phyloP scores from a whole-genome alignment of 2,113 vertebrate genomes.

The Axis porcinus region DNA sequence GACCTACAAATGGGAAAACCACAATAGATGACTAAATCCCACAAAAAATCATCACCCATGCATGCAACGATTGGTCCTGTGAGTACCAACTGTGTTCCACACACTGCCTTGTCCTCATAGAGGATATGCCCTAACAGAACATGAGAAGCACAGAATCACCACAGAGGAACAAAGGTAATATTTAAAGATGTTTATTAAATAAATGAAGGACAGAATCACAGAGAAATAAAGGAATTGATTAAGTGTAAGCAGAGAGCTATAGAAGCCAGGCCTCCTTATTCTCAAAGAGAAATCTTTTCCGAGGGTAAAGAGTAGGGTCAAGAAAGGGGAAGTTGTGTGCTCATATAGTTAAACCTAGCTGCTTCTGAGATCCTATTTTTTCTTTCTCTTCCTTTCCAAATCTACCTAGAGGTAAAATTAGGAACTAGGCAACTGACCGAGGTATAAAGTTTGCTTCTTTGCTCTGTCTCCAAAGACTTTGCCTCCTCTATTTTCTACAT shows the following conservation, averaged over 20 bases:
- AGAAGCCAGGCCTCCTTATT: not conserved
- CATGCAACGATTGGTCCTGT: not conserved
- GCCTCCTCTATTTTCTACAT: not conserved
- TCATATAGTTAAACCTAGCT: conserved; percentile 20
- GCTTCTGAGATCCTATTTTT: not conserved
- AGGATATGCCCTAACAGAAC: not conserved
- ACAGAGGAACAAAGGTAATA: not conserved
- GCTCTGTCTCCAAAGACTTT: not conserved
- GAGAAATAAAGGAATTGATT: not conserved
- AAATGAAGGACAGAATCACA: not conserved
- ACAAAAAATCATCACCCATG: not conserved
- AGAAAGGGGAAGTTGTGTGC: not conserved
- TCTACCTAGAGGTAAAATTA: not conserved
- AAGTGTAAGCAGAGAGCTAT: not conserved
- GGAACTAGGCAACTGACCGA: not conserved
- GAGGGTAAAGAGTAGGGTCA: not conserved
- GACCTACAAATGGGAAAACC: not conserved
- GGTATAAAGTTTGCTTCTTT: not conserved
- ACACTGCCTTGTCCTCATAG: not conserved
- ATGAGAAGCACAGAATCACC: not conserved
- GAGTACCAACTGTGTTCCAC: not conserved
- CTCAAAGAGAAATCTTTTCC: not conserved
- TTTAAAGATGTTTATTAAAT: not conserved
- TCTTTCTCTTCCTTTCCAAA: not conserved
- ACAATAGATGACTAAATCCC: not conserved